Base-by-base conservation (phyloP, 2,888 invertebrate genomes). In the Xylophagus ater region DNA sequence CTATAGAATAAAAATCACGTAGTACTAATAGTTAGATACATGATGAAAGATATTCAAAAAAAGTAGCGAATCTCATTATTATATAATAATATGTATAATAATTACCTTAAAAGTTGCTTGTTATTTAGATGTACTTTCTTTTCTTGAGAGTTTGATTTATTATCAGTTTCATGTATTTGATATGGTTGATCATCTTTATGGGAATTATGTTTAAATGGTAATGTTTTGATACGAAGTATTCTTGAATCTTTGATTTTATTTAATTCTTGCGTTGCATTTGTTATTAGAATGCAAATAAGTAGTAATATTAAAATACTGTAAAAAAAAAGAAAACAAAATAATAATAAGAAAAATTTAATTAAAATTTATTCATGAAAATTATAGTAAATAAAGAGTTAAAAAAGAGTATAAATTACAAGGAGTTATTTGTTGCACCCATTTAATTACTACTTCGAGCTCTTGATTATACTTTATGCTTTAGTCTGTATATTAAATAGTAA, bases 131-230 rank as follows among this genome's bases (percentile, higher is more conserved):
- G 41, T 10, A 48, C 52, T 46, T 17, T 56, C 54, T 47, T 24
- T 37, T 40, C 44, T 17, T 32, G 61, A 17, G 40, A 12, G 8
- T 40, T 40, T 56, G 47, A 58, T 58, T 49, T 61, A 60, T 48
- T 59, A 55, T 14, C 51, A 42, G 47, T 31, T 28, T 44, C 43
- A 49, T 39, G 38, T 18, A 29, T 29, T 24, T 31, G 21, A 10
- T 30, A 31, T 21, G 26, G 32, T 14, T 56, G 23, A 52, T 49
- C 13, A 58, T 53, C 23, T 17, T 30, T 29, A 13, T 23, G 4
- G 21, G 20, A 20, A 34, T 18, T 24, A 25, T 19, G 23, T 14
- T 34, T n/a, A 10, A 4, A 30, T 13, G 32, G 40, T 3, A 40
- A 18, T 26, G 41, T 29, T 25, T 41, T 41, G 18, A 44, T 41